Evolutionary conservation across 2,888 invertebrate species (phyloP).

Genomic region (Pteria penguin): DNA sequence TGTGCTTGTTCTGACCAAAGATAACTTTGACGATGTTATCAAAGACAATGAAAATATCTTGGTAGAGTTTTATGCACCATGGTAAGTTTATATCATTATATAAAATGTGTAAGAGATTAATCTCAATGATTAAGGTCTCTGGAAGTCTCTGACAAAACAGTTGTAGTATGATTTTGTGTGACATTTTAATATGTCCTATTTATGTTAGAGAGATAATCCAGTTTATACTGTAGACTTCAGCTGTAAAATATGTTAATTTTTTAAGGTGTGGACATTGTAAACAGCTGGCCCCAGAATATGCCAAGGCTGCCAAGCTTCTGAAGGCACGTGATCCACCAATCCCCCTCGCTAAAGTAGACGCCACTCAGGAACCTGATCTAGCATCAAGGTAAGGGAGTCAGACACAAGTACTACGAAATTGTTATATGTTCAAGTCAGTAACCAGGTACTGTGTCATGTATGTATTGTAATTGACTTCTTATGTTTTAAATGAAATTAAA

Average conservation of each 20-base stretch:
- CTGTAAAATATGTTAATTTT: no score
- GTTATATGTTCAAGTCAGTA: no score
- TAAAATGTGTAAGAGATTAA: no score
- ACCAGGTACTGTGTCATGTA: no score
- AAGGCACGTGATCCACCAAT: slow-evolving; percentile 63
- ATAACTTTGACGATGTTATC: slow-evolving; percentile 81
- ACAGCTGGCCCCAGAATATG: slow-evolving; percentile 69
- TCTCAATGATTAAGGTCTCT: no score
- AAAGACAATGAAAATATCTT: slow-evolving; percentile 80
- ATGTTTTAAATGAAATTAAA: no score
- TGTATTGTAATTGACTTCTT: no score
- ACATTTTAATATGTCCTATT: background rate
- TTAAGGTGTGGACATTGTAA: slow-evolving; percentile 77
- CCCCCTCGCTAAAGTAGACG: slow-evolving; percentile 73
- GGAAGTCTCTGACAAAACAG: no score
- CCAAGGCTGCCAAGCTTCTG: slow-evolving; percentile 67
- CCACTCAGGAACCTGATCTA: slow-evolving; percentile 80
- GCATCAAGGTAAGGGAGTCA: slow-evolving; percentile 71
- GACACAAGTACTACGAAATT: no score
- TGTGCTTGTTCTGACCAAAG: slow-evolving; percentile 80
- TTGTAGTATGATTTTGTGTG: background rate
- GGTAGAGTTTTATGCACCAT: slow-evolving; percentile 79
- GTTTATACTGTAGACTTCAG: no score
- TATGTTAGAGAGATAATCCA: background rate
- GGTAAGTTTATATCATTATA: no score